Base-by-base conservation (phyloP, 2,797 vertebrate species). In the Lacerta bilineata region DNA sequence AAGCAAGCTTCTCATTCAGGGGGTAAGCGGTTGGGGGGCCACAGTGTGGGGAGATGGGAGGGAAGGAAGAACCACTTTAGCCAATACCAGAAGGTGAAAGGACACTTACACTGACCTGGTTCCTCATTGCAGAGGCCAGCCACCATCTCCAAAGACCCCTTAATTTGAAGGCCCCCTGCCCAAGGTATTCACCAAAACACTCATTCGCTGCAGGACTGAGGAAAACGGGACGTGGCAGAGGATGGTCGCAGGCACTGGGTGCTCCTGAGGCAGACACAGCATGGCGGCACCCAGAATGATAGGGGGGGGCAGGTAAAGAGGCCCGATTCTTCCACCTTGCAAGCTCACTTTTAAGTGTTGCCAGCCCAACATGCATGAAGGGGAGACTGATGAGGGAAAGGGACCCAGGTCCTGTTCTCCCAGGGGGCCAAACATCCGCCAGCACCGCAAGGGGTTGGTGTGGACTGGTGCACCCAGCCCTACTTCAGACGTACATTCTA, bases 101-200 rank as follows among this genome's bases (percentile, higher is more conserved):
- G 27, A 18, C 7, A 46, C 1, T 4, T 23, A 64, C 2, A 5
- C 2, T 66, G 89, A 99, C 98, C 98, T 2, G 97, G 98, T 46
- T 98, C 96, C 77, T 92, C 95, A 86, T 80, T 84, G 94, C 98
- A 99, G 27, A 98, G 97, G 86, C 98, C 97, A 1, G 98, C 98
- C 94, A 99, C 98, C 96, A 98, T 98, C 96, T 99, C 98, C 0
- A 98, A 98, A 0, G 99, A 97, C 4, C 98, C 99, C 96, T 99
- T 99, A 92, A 98, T 90, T 89, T 0, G 96, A 91, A 0, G 95
- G 95, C 41, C 71, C 18, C 0, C 97, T 96, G 0, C 97, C 95
- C 0, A 88, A 95, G 68, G 93, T 94, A 33, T 96, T 97, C 1
- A 95, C 97, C 89, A 99, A 96, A 83, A 99, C 98, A 0, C 97